These are phyloP conservation scores for Platycercus adscitus DNA, from an alignment of 2,113 vertebrate species.

Conservation along the genomic window DNA sequence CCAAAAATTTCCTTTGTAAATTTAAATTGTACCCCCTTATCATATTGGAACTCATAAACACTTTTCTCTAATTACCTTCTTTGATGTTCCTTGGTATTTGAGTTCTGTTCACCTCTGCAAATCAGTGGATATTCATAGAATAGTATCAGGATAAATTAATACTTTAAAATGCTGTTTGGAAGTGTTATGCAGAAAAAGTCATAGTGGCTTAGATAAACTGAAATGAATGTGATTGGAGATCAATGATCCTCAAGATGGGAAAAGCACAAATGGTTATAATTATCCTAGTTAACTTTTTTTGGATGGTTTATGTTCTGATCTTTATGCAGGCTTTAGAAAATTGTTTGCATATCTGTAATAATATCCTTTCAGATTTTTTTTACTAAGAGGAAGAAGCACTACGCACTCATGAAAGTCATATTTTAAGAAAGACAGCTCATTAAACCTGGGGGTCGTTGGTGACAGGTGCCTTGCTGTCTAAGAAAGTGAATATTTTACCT, in stretches of 20 bases:
- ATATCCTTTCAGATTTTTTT: not conserved
- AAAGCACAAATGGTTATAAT: not conserved
- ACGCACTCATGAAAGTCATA: not conserved
- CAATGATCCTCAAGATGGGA: not conserved
- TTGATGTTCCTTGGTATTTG: not conserved
- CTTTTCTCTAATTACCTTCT: not conserved
- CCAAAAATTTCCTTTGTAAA: not conserved
- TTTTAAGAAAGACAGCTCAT: not conserved
- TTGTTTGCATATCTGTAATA: not conserved
- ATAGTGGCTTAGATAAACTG: not conserved
- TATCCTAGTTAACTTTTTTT: not conserved
- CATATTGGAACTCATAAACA: not conserved
- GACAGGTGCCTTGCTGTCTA: not conserved
- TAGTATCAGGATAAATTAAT: not conserved
- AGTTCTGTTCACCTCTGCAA: not conserved
- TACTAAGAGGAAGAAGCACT: not conserved
- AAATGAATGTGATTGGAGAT: not conserved
- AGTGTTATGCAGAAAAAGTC: not conserved
- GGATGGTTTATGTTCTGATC: not conserved
- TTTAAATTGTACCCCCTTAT: not conserved
- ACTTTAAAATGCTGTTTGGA: not conserved
- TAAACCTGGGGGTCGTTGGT: not conserved
- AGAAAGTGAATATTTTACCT: not conserved
- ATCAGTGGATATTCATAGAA: not conserved
- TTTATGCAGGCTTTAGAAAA: not conserved